Percentiles rank a stretch among this genome's conserved stretches.
Evolutionary conservation across 2,888 invertebrate genomes (phyloP).

Genomic region (Habroteleia sp.): DNA sequence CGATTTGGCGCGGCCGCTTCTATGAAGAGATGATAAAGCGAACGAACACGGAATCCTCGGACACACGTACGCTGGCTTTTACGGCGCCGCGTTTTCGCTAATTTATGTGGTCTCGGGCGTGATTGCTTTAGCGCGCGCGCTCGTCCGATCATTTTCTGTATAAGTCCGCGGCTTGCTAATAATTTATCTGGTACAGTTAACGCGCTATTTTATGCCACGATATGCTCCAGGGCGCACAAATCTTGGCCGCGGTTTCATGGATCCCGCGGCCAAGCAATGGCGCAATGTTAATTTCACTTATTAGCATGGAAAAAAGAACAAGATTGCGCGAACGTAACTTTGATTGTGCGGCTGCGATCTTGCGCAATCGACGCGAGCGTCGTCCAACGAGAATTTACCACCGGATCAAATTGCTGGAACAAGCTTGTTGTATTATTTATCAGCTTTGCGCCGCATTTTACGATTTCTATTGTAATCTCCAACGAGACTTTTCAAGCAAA

Average conservation of each 20-base stretch:
- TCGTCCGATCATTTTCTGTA: constrained; percentile 38
- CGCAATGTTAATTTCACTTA: constrained; percentile 51
- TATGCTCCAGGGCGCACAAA: constrained; percentile 46
- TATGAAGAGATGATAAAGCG: constrained; percentile 14
- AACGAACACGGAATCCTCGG: constrained; percentile 18
- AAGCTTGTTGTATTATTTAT: no score
- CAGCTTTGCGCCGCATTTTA: no score
- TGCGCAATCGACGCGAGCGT: constrained; percentile 14
- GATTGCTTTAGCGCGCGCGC: constrained; percentile 33
- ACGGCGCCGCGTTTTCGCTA: constrained; percentile 20
- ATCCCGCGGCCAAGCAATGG: constrained; percentile 29
- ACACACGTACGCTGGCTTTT: constrained; percentile 15
- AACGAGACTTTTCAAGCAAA: no score
- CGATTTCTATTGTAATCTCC: no score
- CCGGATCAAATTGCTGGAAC: not conserved
- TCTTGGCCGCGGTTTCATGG: constrained; percentile 20
- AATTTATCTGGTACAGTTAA: constrained; percentile 54
- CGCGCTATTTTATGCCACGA: constrained; percentile 44
- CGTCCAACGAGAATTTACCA: constrained; percentile 9
- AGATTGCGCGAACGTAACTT: constrained; percentile 25
- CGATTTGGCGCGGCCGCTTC: not conserved
- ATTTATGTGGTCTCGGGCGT: constrained; percentile 26
- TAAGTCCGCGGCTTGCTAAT: constrained; percentile 36
- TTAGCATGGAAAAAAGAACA: constrained; percentile 36
- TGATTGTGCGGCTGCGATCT: constrained; percentile 2